Conservation (phyloP, 2,797 vertebrate genomes). For the Eidolon dupreanum region DNA sequence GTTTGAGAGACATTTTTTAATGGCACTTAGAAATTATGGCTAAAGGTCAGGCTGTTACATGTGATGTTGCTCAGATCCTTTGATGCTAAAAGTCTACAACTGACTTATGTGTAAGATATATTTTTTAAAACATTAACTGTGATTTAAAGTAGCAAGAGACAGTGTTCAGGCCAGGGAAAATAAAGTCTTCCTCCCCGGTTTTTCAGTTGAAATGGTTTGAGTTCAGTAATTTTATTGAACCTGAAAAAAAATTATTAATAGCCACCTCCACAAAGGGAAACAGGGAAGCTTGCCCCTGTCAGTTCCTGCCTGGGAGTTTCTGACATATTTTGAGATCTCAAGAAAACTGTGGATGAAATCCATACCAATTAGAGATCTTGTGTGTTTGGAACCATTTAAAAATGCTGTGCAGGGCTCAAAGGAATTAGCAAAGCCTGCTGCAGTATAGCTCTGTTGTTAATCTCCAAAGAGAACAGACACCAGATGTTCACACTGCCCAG, state of each 20-base stretch:
- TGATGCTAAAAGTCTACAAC: slow-evolving; percentile 84
- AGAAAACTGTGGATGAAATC: slow-evolving; percentile 64
- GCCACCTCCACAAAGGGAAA: slow-evolving; percentile 73
- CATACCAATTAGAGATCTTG: slow-evolving; percentile 48
- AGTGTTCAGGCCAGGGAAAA: slow-evolving; percentile 78
- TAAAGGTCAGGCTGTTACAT: slow-evolving; percentile 81
- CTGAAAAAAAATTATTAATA: slow-evolving; percentile 82
- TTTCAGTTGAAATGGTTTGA: slow-evolving; percentile 81
- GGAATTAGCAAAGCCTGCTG: slow-evolving; percentile 67
- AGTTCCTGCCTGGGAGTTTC: slow-evolving; percentile 53
- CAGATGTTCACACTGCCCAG: slow-evolving; percentile 73
- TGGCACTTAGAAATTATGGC: slow-evolving; percentile 84
- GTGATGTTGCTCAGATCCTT: slow-evolving; percentile 81
- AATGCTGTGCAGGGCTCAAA: slow-evolving; percentile 67
- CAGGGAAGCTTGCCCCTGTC: slow-evolving; percentile 77
- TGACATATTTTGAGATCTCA: slow-evolving; percentile 40
- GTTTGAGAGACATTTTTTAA: slow-evolving; percentile 82
- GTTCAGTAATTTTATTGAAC: slow-evolving; percentile 84
- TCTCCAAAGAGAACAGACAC: slow-evolving; percentile 72
- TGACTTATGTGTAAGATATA: slow-evolving; percentile 83
- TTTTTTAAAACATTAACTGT: slow-evolving; percentile 82
- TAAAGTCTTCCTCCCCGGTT: slow-evolving; percentile 38
- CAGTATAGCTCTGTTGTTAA: slow-evolving; percentile 64
- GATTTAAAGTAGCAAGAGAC: slow-evolving; percentile 85
- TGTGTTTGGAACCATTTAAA: slow-evolving; percentile 76